A percentile compares a stretch with the other conserved stretches of the same genome.
phyloP scores from a whole-genome alignment of 2,113 vertebrate species.

The Neolamprologus tretocephalus region DNA sequence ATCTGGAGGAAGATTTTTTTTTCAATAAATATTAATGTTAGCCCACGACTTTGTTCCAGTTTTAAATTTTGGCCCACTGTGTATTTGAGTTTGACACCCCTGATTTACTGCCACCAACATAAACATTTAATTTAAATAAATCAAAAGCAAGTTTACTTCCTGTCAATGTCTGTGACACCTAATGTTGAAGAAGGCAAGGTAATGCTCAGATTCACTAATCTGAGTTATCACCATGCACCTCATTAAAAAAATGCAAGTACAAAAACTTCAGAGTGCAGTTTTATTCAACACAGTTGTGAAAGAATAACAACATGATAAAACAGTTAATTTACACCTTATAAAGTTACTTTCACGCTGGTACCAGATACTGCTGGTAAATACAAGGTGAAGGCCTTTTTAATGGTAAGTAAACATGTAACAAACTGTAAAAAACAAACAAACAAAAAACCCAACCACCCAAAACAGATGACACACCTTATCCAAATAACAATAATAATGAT shows the following conservation, averaged over 20 bases:
- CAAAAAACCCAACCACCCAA: not conserved
- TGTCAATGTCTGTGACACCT: rapidly evolving
- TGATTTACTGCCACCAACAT: not conserved
- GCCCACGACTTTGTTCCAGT: too few relatives aligned
- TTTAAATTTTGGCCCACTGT: too few relatives aligned
- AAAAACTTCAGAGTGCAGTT: not conserved
- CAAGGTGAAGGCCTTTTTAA: not conserved
- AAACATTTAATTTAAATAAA: not conserved
- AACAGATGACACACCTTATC: not conserved
- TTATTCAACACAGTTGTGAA: slow-evolving; percentile 20
- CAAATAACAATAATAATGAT: not conserved
- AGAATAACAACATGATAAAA: not conserved
- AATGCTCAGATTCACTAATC: not conserved
- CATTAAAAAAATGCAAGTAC: not conserved
- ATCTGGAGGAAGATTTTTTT: too few relatives aligned
- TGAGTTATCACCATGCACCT: not conserved
- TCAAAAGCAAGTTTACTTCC: not conserved
- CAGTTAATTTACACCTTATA: not conserved
- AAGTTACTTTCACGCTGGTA: not conserved
- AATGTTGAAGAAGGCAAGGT: rapidly evolving
- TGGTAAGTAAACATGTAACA: slow-evolving; percentile 4
- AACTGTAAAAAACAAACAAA: not conserved
- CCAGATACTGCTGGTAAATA: not conserved
- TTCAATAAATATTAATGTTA: too few relatives aligned
- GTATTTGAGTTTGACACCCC: too few relatives aligned